These are phyloP conservation scores for Cyclophora punctaria DNA, from an alignment of 2,888 invertebrate genomes.

Conservation along the genomic window DNA sequence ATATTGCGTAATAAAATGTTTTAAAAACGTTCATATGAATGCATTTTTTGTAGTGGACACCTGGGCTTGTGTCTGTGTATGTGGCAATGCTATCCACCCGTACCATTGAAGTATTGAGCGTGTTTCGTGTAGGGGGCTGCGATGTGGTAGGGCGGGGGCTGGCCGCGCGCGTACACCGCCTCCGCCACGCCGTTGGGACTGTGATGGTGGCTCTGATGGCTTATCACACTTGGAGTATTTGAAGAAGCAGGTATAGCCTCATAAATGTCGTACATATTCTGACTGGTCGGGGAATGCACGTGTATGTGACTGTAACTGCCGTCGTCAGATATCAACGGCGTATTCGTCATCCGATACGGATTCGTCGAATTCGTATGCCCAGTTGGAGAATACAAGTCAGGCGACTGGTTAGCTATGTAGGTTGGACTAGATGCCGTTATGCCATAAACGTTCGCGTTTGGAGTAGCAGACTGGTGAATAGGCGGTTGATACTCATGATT, in stretches of 20 bases:
- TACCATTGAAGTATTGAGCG: constrained; percentile 78
- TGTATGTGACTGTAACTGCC: constrained; percentile 66
- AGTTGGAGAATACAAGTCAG: constrained; percentile 65
- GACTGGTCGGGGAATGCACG: constrained; percentile 59
- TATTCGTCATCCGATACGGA: constrained; percentile 68
- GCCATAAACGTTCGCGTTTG: constrained; percentile 58
- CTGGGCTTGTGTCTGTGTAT: constrained; percentile 28
- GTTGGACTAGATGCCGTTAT: constrained; percentile 57
- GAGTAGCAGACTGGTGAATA: constrained; percentile 43
- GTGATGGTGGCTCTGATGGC: constrained; percentile 46
- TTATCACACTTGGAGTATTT: constrained; percentile 51
- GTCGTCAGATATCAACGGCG: constrained; percentile 65
- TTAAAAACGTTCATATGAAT: constrained; percentile 41
- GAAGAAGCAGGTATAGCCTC: constrained; percentile 59
- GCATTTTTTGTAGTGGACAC: constrained; percentile 29
- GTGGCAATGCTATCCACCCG: constrained; percentile 58
- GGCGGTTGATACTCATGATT: constrained; percentile 45
- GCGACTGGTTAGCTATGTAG: constrained; percentile 62
- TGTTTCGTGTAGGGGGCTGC: constrained; percentile 89
- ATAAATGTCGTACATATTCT: constrained; percentile 68
- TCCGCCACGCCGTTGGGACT: constrained; percentile 57
- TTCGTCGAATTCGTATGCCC: constrained; percentile 69
- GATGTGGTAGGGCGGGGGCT: constrained; percentile 89
- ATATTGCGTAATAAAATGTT: constrained; percentile 19
- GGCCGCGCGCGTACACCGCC: constrained; percentile 53